phyloP scores from a whole-genome alignment of 2,888 invertebrate species.

The Synergus itoensis region DNA sequence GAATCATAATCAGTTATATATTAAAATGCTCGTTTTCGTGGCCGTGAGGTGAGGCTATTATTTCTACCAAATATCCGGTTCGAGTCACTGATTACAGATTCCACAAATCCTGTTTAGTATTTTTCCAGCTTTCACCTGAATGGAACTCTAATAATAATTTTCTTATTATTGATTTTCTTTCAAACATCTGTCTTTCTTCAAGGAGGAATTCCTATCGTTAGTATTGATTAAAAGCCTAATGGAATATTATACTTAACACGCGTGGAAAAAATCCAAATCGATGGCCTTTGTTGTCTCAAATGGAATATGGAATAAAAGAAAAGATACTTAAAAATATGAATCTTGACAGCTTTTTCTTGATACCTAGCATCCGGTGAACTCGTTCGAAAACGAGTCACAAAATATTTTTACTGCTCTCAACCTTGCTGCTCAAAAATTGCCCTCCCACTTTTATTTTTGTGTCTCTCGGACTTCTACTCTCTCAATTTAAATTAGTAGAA shows the following conservation, averaged over 20 bases:
- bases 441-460: neutral
- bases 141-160: neutral
- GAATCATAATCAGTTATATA: no score
- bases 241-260: neutral
- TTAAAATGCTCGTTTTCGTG: no score
- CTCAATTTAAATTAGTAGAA: no score
- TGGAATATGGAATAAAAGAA: conserved; percentile 60
- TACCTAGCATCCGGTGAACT: neutral
- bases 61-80: neutral
- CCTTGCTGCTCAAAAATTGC: conserved; percentile 17
- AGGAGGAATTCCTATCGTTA: neutral
- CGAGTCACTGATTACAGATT: neutral
- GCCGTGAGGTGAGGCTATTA: neutral
- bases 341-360: conserved; percentile 7
- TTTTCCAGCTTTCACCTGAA: neutral
- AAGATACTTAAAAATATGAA: conserved; percentile 40
- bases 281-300: conserved; percentile 31
- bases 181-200: conserved; percentile 1
- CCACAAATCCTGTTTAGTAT: neutral
- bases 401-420: neutral
- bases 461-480: neutral
- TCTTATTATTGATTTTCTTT: neutral
- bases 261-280: conserved; percentile 15
- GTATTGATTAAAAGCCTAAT: conserved; percentile 1
- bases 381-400: neutral